Evolutionary conservation across 2,797 vertebrate genomes (phyloP).

Genomic region (Chromobotia macracanthus): DNA sequence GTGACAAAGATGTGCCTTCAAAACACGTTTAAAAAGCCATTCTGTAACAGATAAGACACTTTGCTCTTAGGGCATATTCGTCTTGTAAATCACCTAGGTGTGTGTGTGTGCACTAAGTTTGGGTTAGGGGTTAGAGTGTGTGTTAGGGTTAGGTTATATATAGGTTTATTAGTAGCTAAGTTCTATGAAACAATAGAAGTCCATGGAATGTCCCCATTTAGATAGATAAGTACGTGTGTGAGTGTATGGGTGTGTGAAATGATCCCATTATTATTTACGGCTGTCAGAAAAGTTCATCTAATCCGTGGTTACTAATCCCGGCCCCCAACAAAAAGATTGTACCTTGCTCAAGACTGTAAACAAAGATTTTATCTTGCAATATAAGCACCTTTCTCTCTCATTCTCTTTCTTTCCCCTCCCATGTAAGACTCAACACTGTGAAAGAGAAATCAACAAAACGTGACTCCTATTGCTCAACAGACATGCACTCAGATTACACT

Average conservation of each 20-base stretch:
- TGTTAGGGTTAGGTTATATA: no score
- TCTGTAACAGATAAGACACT: conserved; percentile 14
- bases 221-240: not conserved
- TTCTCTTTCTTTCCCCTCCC: not conserved
- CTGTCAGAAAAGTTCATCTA: conserved; percentile 36
- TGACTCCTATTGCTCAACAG: conserved; percentile 34
- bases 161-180: no score
- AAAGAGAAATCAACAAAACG: not conserved
- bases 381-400: not conserved
- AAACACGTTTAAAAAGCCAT: conserved; percentile 4
- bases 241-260: conserved; percentile 5
- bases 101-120: not conserved
- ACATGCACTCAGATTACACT: conserved; percentile 9
- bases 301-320: conserved; percentile 22
- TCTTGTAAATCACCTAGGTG: conserved; percentile 18
- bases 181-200: no score
- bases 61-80: conserved; percentile 21
- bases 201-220: no score
- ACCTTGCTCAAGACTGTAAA: conserved; percentile 5
- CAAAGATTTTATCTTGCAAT: conserved; percentile 13
- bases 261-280: not conserved
- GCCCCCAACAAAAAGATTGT: not conserved
- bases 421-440: not conserved
- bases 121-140: not conserved
- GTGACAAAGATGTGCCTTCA: conserved; percentile 8